Conservation (phyloP, 2,888 invertebrate genomes). For the Lissocephala sabroskyi region DNA sequence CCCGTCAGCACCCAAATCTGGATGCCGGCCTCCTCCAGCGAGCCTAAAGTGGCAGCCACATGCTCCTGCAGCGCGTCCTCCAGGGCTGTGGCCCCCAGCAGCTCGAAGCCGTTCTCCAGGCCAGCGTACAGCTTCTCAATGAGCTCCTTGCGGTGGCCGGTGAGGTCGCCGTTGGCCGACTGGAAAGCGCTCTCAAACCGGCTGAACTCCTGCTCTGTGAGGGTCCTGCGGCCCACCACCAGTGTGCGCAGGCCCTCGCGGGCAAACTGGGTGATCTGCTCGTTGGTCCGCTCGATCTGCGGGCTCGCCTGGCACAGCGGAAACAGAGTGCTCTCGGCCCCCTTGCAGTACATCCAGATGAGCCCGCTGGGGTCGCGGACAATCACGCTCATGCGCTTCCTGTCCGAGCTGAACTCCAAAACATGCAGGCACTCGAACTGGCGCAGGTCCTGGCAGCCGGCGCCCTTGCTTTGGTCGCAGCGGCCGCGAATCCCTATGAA, state of each 20-base stretch:
- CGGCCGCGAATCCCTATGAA: no score
- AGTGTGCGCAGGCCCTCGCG: conserved; percentile 84
- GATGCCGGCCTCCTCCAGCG: conserved; percentile 84
- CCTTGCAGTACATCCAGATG: conserved; percentile 83
- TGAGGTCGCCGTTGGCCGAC: conserved; percentile 50
- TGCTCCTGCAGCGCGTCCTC: conserved; percentile 91
- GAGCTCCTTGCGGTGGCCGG: conserved; percentile 50
- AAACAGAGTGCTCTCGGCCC: conserved; percentile 84
- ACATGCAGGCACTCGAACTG: conserved; percentile 81
- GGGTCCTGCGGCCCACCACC: conserved; percentile 80
- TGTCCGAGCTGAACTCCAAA: conserved; percentile 89
- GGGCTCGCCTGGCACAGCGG: conserved; percentile 74
- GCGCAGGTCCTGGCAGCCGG: conserved; percentile 40
- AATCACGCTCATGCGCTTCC: conserved; percentile 92
- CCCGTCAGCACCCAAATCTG: conserved; percentile 93
- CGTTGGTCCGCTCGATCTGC: conserved; percentile 72
- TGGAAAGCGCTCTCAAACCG: conserved; percentile 72
- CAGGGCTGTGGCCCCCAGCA: conserved; percentile 90
- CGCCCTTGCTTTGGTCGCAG: no score
- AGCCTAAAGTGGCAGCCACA: conserved; percentile 85
- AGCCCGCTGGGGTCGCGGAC: conserved; percentile 75
- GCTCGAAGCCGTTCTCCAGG: conserved; percentile 74
- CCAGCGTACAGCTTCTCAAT: conserved; percentile 51
- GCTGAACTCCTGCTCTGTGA: conserved; percentile 80
- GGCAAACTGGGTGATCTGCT: conserved; percentile 75